Evolutionary conservation across 2,113 vertebrate genomes (phyloP), one percentile per base, ranked within the genome.

Genomic region (Atherinomorus stipes): DNA sequence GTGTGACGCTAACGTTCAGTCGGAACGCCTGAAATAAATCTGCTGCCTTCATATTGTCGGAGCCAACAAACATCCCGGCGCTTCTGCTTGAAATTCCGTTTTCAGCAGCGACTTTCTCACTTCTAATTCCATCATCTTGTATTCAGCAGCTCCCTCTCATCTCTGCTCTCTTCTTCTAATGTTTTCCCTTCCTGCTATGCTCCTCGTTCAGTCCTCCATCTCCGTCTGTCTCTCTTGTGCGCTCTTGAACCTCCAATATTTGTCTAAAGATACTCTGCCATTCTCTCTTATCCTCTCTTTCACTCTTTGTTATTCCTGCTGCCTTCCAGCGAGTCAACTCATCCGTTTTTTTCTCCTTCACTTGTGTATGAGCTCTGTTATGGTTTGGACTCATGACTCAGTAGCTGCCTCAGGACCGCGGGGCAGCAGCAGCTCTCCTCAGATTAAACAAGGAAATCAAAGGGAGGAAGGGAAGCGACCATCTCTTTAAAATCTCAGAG

Each of bases 221-320:
- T 40, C 50, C 67, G 25, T 64, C 72, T 56, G 54, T 78, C 73
- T 85, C 74, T 76, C 77, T 74, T 23, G 50, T 82, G 71, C 86
- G 81, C 60, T 75, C 85, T 80, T 78, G 45, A 85, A 81, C 78
- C 65, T 82, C 69, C 62, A 83, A 83, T 87, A 85, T 88, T 85
- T 85, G 71, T 87, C 74, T 79, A 45, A 45, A 83, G 76, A 71
- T 68, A 69, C 78, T 77, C 57, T 60, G 42, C 69, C 64, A 72
- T 67, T 88, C 79, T 82, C 73, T 86, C 63, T 81, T 38, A 66
- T 84, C 59, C 62, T 65, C 65, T 53, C 62, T 60, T 73, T 59
- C 28, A 15, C 62, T 68, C 47, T 26, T 45, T 25, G 25, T 65
- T 61, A 58, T 74, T 63, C 56, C 47, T 7, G 23, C 68, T 53